Evolutionary conservation across 2,888 invertebrate species (phyloP), one percentile per base, ranked within the genome.

Genomic region (Drosophila gaucha): DNA sequence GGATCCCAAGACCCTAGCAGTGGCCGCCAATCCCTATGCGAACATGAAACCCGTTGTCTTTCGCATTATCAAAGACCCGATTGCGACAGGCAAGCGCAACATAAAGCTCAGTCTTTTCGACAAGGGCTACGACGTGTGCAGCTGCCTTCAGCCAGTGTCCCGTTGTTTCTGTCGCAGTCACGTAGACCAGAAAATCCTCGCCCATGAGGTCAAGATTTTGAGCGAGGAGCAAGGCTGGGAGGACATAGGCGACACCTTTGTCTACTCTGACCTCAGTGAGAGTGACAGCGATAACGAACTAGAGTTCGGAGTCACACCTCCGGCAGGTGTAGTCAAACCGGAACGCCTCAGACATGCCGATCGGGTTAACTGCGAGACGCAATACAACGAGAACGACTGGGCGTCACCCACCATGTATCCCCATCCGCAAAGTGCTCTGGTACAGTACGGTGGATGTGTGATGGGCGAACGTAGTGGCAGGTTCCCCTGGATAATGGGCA

Each of bases 301-400:
- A 90, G 95, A 95, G 77, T 94, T 95, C 41, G 95, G 95, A 67
- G 95, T 95, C 57, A 95, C 95, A 0, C 95, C 95, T 0, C 95
- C 95, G 0, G 95, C 94, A 35, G 95, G 94, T 0, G 92, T 95
- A 46, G 93, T 95, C 22, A 94, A 94, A 68, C 92, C 94, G 0
- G 92, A 94, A 49, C 92, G 94, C 14, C 91, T 92, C 52, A 86
- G 91, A 0, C 90, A 90, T 56, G 92, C 92, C 1, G 93, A 93
- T 74, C 91, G 94, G 4, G 74, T 78, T 0, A 93, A 94, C 67
- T 93, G 92, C 2, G 94, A 94, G 56, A 94, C 94, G 0, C 95
- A 95, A 78, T 95, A 95, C 73, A 84, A 91, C 43, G 91, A 92
- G 6, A 91, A 92, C 2, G 95, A 95, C 88, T 93, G 93, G 58